A percentile compares a stretch with the other conserved stretches of the same genome.
Conservation (phyloP, 1,140 invertebrate genomes). For the Macrocentrus cingulum region DNA sequence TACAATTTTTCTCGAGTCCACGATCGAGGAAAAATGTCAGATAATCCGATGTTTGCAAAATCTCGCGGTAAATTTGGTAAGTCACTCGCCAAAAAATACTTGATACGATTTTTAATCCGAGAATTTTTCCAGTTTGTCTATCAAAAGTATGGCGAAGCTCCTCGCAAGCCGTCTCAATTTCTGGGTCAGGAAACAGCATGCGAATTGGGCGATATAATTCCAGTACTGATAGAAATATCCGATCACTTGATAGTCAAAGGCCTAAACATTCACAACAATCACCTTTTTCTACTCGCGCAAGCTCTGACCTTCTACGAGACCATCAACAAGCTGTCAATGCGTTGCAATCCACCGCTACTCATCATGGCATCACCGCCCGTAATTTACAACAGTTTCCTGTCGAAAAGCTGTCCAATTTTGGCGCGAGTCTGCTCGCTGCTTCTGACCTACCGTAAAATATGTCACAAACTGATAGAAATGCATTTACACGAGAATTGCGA, state of each 20-base stretch:
- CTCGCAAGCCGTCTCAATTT: constrained; percentile 36
- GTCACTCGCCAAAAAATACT: constrained; percentile 14
- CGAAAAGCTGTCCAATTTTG: constrained; percentile 36
- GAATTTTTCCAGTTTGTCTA: constrained; percentile 34
- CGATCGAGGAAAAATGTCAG: constrained; percentile 39
- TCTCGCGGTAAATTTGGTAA: constrained; percentile 45
- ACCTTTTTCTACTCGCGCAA: constrained; percentile 39
- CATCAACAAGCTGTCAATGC: constrained; percentile 35
- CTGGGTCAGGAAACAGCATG: constrained; percentile 34
- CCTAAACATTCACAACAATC: constrained; percentile 38
- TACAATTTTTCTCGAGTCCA: constrained; percentile 44
- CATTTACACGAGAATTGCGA: constrained; percentile 15
- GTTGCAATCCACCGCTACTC: constrained; percentile 30
- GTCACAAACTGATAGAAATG: constrained; percentile 14
- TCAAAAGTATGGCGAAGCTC: constrained; percentile 30
- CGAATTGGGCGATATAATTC: constrained; percentile 35
- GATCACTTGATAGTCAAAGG: constrained; percentile 39
- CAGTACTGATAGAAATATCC: constrained; percentile 26
- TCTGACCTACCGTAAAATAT: constrained; percentile 36
- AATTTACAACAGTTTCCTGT: constrained; percentile 45
- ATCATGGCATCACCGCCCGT: constrained; percentile 43
- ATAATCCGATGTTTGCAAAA: constrained; percentile 44
- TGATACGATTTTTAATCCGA: constrained; percentile 16
- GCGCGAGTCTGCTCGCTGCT: constrained; percentile 46
- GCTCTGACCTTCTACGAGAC: constrained; percentile 48